A percentile compares a stretch with the other conserved stretches of the same genome.
Conservation (phyloP, 2,888 invertebrate species). For the Drosophila meridionalis region DNA sequence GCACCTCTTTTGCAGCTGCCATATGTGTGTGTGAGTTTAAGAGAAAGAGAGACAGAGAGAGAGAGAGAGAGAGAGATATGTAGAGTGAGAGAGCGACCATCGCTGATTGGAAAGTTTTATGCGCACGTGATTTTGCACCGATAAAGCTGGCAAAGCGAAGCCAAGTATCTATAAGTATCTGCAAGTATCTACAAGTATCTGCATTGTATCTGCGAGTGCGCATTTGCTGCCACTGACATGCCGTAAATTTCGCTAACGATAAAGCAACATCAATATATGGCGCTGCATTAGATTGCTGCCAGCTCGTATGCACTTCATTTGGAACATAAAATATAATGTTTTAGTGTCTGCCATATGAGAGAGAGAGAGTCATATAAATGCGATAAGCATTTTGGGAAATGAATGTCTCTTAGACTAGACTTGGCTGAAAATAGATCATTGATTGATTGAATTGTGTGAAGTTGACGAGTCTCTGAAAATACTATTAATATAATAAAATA, state of each 20-base stretch:
- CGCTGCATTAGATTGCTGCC: neutral
- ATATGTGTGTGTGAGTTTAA: neutral
- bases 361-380: neutral
- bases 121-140: constrained; percentile 74
- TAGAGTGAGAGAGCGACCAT: neutral
- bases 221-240: constrained; percentile 49
- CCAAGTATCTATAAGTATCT: constrained; percentile 25
- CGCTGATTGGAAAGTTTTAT: constrained; percentile 79
- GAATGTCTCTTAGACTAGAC: neutral
- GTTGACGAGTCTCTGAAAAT: no score
- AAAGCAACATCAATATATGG: constrained; percentile 29
- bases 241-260: constrained; percentile 52
- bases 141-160: constrained; percentile 55
- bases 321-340: neutral
- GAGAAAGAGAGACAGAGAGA: neutral
- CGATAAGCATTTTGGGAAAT: neutral
- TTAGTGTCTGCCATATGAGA: neutral
- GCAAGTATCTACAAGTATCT: constrained; percentile 23
- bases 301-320: constrained; percentile 12
- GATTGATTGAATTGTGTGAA: no score
- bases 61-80: neutral
- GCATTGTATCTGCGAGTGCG: constrained; percentile 34
- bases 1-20: constrained; percentile 54
- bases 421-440: neutral
- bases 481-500: no score